These are phyloP conservation scores for Echinometra lucunter DNA, from an alignment of 53 echinoderm and acorn worm genomes.

Conservation along the genomic window DNA sequence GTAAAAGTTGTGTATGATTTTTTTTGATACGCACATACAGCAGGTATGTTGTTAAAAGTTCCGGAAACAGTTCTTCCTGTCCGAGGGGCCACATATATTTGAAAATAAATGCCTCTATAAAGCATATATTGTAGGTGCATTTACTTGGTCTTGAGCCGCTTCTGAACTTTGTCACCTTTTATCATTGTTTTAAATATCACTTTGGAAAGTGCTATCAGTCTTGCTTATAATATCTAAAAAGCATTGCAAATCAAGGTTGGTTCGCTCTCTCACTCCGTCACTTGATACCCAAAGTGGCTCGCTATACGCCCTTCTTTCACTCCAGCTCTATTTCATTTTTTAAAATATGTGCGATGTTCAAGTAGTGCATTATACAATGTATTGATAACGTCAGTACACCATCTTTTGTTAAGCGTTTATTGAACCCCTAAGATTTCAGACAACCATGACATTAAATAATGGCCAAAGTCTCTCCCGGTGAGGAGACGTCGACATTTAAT, in stretches of 20 bases:
- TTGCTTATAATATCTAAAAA: not conserved
- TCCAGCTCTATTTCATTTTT: not conserved
- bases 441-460: conserved; percentile 18
- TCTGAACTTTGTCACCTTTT: not conserved
- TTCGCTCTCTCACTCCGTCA: not conserved
- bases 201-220: not conserved
- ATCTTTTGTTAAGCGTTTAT: not conserved
- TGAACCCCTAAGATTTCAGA: conserved; percentile 15
- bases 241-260: not conserved
- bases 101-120: not conserved
- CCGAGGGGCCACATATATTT: not conserved
- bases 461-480: not conserved
- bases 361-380: not conserved
- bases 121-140: not conserved
- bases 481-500: not conserved
- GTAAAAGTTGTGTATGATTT: too few species aligned
- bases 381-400: too few species aligned
- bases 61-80: not conserved
- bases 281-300: not conserved
- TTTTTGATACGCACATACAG: too few species aligned
- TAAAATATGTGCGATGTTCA: not conserved
- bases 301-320: not conserved
- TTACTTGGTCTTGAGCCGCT: not conserved
- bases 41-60: too few species aligned
- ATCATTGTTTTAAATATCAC: not conserved